A percentile compares a stretch with the other conserved stretches of the same genome.
Evolutionary conservation across 2,888 invertebrate species (phyloP).

Genomic region (Lottia gigantea): DNA sequence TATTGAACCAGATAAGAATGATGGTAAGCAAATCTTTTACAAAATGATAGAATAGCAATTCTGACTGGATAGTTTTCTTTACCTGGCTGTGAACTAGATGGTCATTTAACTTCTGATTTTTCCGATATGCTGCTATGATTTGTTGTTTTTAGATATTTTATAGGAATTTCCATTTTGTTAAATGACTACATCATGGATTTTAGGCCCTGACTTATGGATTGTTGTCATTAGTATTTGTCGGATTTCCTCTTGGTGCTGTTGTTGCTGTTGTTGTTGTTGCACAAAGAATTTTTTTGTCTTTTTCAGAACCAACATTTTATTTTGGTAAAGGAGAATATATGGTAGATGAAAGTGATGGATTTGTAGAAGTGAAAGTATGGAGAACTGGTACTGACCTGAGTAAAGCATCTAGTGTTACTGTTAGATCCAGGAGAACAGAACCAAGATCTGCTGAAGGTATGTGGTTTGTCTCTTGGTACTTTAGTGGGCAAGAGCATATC

Average conservation of each 20-base stretch:
- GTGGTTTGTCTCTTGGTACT: neutral
- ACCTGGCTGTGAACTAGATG: no score
- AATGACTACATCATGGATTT: no score
- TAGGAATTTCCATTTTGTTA: no score
- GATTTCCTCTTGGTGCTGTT: no score
- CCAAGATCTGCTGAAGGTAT: slow-evolving; percentile 62
- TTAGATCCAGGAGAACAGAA: slow-evolving; percentile 55
- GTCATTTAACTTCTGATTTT: no score
- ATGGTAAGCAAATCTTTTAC: slow-evolving; percentile 64
- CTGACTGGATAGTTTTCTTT: no score
- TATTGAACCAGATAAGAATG: slow-evolving; percentile 61
- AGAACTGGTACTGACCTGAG: slow-evolving; percentile 65
- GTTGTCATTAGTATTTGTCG: no score
- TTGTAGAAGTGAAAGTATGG: slow-evolving; percentile 60
- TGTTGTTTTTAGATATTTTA: no score
- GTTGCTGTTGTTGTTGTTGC: neutral
- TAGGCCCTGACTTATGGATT: no score
- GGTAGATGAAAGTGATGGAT: slow-evolving; percentile 65
- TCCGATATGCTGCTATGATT: no score
- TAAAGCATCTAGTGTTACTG: slow-evolving; percentile 61
- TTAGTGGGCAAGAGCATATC: no score
- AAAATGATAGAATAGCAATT: no score
- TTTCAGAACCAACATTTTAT: slow-evolving; percentile 65
- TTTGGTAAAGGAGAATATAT: slow-evolving; percentile 56
- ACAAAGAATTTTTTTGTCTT: neutral